Conservation (phyloP, 1,140 invertebrate genomes). For the Coenobita brevimanus region DNA sequence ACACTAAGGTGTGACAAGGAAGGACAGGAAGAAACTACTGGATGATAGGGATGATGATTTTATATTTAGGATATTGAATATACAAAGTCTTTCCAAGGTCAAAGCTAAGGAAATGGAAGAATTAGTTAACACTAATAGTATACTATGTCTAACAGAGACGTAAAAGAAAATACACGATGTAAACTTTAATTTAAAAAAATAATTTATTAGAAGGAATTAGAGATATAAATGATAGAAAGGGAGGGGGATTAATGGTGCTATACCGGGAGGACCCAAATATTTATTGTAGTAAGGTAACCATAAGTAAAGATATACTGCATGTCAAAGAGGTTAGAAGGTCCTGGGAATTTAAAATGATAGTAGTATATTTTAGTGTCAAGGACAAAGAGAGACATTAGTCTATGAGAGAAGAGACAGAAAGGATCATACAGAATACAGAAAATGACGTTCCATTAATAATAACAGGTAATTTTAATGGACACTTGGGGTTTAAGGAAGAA, state of each 20-base stretch:
- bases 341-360: constrained; percentile 10
- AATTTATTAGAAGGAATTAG: no score
- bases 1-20: no score
- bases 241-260: constrained; percentile 14
- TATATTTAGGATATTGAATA: no score
- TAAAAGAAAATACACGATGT: no score
- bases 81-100: no score
- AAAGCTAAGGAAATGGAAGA: no score
- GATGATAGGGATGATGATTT: no score
- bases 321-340: neutral
- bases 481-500: neutral
- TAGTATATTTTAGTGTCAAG: neutral
- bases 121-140: no score
- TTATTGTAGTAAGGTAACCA: neutral
- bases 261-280: neutral
- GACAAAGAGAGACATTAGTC: neutral
- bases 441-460: neutral
- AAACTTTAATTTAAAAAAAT: no score
- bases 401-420: neutral
- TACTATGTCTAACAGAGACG: no score
- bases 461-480: constrained; percentile 4
- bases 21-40: no score
- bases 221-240: neutral
- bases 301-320: neutral
- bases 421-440: neutral